These are phyloP conservation scores for Sarcophaga peregrina DNA, from an alignment of 1,140 invertebrate genomes.

Conservation along the genomic window DNA sequence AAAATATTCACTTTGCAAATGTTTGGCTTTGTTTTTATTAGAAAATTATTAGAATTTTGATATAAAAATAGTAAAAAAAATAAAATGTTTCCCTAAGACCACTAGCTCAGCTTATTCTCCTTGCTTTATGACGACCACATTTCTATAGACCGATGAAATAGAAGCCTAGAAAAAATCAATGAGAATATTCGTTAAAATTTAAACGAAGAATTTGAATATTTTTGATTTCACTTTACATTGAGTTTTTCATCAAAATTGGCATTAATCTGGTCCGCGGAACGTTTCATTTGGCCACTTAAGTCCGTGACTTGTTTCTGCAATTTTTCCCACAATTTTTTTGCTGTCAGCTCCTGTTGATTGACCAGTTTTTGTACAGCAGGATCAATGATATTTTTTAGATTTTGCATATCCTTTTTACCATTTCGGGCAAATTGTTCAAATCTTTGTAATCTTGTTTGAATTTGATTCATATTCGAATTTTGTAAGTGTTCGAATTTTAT, in stretches of 20 bases:
- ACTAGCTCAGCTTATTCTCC: too few species aligned
- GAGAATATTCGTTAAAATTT: too few species aligned
- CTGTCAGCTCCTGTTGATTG: background rate
- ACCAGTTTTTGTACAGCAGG: background rate
- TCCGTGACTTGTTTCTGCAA: background rate
- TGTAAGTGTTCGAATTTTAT: background rate
- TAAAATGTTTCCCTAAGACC: too few species aligned
- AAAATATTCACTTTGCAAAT: too few species aligned
- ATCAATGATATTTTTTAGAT: background rate
- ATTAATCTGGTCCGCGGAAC: background rate
- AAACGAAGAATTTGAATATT: background rate
- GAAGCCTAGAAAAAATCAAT: too few species aligned
- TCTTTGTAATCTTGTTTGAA: background rate
- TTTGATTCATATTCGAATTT: background rate
- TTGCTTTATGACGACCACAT: too few species aligned
- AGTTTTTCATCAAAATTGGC: background rate
- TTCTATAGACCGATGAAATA: too few species aligned
- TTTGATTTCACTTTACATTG: background rate
- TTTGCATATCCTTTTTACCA: background rate
- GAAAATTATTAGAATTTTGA: too few species aligned
- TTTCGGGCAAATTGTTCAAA: background rate
- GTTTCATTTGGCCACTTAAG: background rate
- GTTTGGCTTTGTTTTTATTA: too few species aligned
- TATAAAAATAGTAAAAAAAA: too few species aligned
- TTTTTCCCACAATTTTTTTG: background rate